A percentile compares a stretch with the other conserved stretches of the same genome.
These are phyloP conservation scores for Ptychodera flava DNA, from an alignment of 35 echinoderm and acorn worm species.

Conservation along the genomic window DNA sequence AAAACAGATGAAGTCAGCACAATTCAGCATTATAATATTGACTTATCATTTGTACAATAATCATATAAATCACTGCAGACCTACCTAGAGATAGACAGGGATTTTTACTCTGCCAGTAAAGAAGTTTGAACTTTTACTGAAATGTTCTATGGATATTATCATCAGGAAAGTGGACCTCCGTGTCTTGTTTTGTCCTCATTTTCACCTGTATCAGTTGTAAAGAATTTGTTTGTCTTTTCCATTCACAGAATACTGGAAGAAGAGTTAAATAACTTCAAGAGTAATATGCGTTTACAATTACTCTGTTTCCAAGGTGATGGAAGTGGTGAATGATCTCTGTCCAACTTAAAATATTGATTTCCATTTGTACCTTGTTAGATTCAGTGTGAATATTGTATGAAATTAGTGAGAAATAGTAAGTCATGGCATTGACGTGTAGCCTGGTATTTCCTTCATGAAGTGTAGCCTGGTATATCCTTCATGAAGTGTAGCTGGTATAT, in stretches of 20 bases:
- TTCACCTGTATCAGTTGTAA: too few relatives aligned
- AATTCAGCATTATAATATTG: background rate
- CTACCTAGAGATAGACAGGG: background rate
- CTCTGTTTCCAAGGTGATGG: constrained; percentile 33
- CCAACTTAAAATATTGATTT: background rate
- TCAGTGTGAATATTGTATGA: background rate
- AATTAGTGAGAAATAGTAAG: background rate
- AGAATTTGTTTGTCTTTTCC: background rate
- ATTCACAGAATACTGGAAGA: constrained; percentile 10
- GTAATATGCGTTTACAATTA: constrained; percentile 58
- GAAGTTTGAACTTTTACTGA: too few relatives aligned
- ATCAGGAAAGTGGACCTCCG: too few relatives aligned
- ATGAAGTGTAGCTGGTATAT: too few relatives aligned
- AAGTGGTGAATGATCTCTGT: background rate
- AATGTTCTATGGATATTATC: too few relatives aligned
- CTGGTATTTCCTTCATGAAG: background rate
- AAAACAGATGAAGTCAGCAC: background rate
- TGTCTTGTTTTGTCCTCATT: too few relatives aligned
- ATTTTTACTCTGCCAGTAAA: too few relatives aligned
- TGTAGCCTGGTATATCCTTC: too few relatives aligned
- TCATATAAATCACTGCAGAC: too few relatives aligned
- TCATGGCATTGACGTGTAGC: background rate
- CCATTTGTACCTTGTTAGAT: background rate
- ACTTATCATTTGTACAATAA: too few relatives aligned
- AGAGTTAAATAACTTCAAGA: constrained; percentile 16